These are phyloP conservation scores for Hypomecis punctinalis DNA, from an alignment of 2,888 invertebrate genomes.

Conservation along the genomic window DNA sequence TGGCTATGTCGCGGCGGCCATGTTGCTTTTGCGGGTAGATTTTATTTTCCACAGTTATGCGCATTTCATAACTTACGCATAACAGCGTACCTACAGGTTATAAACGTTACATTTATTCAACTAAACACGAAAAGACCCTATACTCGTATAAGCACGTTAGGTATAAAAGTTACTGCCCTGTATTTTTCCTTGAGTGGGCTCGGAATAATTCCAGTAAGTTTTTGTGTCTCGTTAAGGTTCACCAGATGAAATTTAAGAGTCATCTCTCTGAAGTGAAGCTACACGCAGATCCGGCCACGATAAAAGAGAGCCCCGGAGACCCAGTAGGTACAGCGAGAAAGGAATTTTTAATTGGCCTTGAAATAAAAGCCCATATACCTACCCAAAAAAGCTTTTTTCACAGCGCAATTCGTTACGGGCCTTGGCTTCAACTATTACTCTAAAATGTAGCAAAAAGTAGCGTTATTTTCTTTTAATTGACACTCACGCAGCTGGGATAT, in stretches of 20 bases:
- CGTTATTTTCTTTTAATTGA: constrained; percentile 47
- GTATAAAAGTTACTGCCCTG: constrained; percentile 35
- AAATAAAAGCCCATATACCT: constrained; percentile 70
- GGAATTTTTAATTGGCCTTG: constrained; percentile 78
- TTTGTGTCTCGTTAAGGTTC: constrained; percentile 68
- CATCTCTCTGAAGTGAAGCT: constrained; percentile 59
- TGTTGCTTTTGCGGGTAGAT: constrained; percentile 33
- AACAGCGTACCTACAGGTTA: constrained; percentile 30
- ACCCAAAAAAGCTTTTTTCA: constrained; percentile 59
- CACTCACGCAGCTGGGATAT: constrained; percentile 41
- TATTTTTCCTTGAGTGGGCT: constrained; percentile 47
- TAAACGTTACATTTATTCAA: constrained; percentile 24
- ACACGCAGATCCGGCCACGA: constrained; percentile 69
- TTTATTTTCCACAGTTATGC: constrained; percentile 27
- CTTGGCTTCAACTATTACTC: constrained; percentile 51
- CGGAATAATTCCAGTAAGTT: constrained; percentile 48
- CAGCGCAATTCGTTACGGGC: constrained; percentile 53
- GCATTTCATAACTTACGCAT: constrained; percentile 35
- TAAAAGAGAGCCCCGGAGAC: constrained; percentile 69
- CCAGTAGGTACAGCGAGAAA: constrained; percentile 58
- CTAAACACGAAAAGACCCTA: constrained; percentile 26
- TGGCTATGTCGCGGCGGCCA: constrained; percentile 40
- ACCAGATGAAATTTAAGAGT: constrained; percentile 75
- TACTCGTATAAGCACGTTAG: constrained; percentile 16
- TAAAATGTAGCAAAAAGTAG: constrained; percentile 46